Percentiles rank a stretch among this genome's conserved stretches.
phyloP scores from a whole-genome alignment of 1,140 invertebrate genomes.

The Drosophila dunni region DNA sequence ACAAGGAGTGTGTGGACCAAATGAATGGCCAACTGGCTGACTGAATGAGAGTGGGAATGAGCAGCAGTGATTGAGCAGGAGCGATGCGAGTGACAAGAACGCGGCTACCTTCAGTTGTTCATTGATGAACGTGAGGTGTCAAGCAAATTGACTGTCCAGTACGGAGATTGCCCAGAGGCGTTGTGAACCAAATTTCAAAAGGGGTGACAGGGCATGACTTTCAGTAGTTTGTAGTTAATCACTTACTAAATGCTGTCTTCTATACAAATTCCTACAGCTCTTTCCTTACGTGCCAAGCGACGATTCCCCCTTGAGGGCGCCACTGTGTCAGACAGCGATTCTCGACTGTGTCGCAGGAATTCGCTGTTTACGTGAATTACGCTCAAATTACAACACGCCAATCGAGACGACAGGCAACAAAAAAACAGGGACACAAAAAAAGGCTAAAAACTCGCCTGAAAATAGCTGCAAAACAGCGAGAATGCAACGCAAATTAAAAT shows the following conservation, averaged over 20 bases:
- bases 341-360: constrained; percentile 46
- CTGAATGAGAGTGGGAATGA: constrained; percentile 18
- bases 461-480: constrained; percentile 75
- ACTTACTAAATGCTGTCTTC: no score
- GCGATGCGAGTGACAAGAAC: constrained; percentile 26
- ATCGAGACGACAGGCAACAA: constrained; percentile 24
- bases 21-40: constrained; percentile 25
- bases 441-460: constrained; percentile 50
- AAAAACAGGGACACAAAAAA: constrained; percentile 1
- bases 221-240: background rate
- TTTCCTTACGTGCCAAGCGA: no score
- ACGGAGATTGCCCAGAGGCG: constrained; percentile 45
- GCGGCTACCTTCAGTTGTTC: constrained; percentile 37
- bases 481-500: constrained; percentile 81
- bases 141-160: constrained; percentile 73
- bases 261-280: no score
- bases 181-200: background rate
- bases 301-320: background rate
- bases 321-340: constrained; percentile 32
- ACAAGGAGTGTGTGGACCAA: constrained; percentile 6
- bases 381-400: constrained; percentile 72
- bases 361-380: constrained; percentile 73
- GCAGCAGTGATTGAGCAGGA: constrained; percentile 14
- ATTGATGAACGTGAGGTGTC: constrained; percentile 82
- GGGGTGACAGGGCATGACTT: no score